A percentile compares a stretch with the other conserved stretches of the same genome.
Evolutionary conservation across 1,140 invertebrate species (phyloP).

Genomic region (Harlomillsia oculata): DNA sequence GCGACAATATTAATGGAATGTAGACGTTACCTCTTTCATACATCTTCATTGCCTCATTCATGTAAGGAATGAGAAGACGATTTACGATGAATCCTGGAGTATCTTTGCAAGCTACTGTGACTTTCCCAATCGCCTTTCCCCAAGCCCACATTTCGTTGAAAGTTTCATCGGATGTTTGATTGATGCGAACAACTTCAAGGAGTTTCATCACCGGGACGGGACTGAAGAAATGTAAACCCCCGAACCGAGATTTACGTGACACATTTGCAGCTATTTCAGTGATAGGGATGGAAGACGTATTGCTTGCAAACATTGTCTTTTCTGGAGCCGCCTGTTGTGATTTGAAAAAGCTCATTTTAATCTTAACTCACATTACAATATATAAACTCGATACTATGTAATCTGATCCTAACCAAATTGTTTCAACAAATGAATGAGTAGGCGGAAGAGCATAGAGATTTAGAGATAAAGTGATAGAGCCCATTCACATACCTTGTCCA

Average conservation of each 20-base stretch:
- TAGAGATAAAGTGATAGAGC: not conserved
- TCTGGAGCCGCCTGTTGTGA: slow-evolving; percentile 49
- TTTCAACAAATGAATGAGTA: not conserved
- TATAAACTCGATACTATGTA: too few relatives aligned
- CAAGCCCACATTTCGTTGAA: slow-evolving; percentile 47
- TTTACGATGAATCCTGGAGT: slow-evolving; percentile 53
- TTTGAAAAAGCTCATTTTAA: not conserved
- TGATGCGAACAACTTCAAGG: slow-evolving; percentile 55
- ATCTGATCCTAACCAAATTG: too few relatives aligned
- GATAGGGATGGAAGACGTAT: slow-evolving; percentile 80
- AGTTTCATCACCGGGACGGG: slow-evolving; percentile 86
- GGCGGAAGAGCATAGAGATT: not conserved
- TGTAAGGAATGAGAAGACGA: slow-evolving; percentile 52
- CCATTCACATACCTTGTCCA: slow-evolving; percentile 41
- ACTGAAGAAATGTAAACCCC: slow-evolving; percentile 84
- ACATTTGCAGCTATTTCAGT: slow-evolving; percentile 60
- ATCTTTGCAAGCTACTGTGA: slow-evolving; percentile 42
- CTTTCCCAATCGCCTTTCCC: slow-evolving; percentile 52
- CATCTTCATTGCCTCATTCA: slow-evolving; percentile 50
- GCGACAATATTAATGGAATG: too few relatives aligned
- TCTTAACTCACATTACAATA: too few relatives aligned
- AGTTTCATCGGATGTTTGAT: slow-evolving; percentile 48
- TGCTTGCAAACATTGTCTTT: slow-evolving; percentile 71
- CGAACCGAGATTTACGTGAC: slow-evolving; percentile 52
- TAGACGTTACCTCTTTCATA: slow-evolving; percentile 46